Conservation (phyloP, 2,797 vertebrate genomes). For the Picus viridis region DNA sequence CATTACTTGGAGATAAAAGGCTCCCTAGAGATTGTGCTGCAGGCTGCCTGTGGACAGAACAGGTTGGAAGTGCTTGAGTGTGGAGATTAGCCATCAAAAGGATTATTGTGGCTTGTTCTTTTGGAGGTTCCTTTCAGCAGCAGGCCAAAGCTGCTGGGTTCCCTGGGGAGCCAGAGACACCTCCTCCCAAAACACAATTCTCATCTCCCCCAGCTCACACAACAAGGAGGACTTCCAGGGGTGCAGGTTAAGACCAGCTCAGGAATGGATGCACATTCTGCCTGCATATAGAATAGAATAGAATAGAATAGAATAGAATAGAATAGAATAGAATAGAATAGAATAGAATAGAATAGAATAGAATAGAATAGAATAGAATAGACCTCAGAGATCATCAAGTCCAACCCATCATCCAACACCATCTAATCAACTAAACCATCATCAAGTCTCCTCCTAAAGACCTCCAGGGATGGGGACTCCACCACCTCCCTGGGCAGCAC, state of each 20-base stretch:
- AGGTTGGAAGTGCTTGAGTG: neutral
- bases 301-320: no score
- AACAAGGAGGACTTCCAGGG: no score
- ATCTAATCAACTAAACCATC: no score
- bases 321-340: no score
- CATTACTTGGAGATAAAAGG: neutral
- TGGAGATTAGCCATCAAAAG: neutral
- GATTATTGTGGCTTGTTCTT: neutral
- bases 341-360: no score
- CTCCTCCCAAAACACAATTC: neutral
- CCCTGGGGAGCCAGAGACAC: neutral
- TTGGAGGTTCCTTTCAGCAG: neutral
- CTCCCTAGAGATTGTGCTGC: fast-evolving
- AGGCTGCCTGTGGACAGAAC: neutral
- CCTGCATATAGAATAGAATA: neutral
- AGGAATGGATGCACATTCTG: no score
- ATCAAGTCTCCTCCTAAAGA: no score
- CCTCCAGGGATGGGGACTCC: no score
- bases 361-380: no score
- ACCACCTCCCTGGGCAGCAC: no score
- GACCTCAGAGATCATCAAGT: no score
- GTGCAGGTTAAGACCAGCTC: neutral
- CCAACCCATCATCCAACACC: no score
- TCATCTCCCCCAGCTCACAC: neutral
- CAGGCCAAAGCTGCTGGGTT: neutral